Percentiles rank a stretch among this genome's conserved stretches.
These are phyloP conservation scores for Aplocera efformata DNA, from an alignment of 2,888 invertebrate species.

Conservation along the genomic window DNA sequence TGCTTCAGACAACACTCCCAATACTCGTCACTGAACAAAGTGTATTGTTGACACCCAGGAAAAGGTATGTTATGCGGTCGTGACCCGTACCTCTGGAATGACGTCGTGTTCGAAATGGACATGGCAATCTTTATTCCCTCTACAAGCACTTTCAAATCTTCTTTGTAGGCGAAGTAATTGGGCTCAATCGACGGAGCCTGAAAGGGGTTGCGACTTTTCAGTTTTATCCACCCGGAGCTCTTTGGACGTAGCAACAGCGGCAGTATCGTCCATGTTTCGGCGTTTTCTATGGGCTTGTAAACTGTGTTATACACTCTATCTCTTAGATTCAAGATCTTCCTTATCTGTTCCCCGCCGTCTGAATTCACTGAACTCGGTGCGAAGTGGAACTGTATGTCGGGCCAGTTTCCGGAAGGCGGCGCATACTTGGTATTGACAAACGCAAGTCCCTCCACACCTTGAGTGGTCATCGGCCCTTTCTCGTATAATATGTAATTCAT, in stretches of 20 bases:
- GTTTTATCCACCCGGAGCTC: conserved; percentile 92
- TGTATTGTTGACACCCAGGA: conserved; percentile 89
- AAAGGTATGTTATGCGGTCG: conserved; percentile 88
- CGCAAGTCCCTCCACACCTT: conserved; percentile 92
- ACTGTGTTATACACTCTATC: conserved; percentile 92
- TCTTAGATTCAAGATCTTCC: conserved; percentile 86
- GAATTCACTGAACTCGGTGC: conserved; percentile 92
- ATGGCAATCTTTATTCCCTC: conserved; percentile 93
- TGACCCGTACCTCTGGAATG: conserved; percentile 90
- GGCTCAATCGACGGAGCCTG: conserved; percentile 93
- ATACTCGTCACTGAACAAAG: conserved; percentile 88
- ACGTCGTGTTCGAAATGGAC: conserved; percentile 87
- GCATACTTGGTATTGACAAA: conserved; percentile 94
- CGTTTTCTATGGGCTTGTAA: conserved; percentile 88
- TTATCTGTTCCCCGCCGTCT: conserved; percentile 89
- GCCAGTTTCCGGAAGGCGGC: conserved; percentile 87
- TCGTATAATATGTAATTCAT: conserved; percentile 91
- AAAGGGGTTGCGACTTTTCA: conserved; percentile 89
- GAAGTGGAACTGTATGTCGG: conserved; percentile 93
- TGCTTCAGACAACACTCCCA: conserved; percentile 93
- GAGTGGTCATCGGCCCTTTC: conserved; percentile 90
- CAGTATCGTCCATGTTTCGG: conserved; percentile 92
- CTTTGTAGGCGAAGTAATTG: conserved; percentile 93
- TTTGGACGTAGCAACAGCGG: conserved; percentile 91
- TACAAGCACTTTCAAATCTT: conserved; percentile 88